These are phyloP conservation scores for Phyllopteryx taeniolatus DNA, from an alignment of 2,113 vertebrate species.

Conservation along the genomic window DNA sequence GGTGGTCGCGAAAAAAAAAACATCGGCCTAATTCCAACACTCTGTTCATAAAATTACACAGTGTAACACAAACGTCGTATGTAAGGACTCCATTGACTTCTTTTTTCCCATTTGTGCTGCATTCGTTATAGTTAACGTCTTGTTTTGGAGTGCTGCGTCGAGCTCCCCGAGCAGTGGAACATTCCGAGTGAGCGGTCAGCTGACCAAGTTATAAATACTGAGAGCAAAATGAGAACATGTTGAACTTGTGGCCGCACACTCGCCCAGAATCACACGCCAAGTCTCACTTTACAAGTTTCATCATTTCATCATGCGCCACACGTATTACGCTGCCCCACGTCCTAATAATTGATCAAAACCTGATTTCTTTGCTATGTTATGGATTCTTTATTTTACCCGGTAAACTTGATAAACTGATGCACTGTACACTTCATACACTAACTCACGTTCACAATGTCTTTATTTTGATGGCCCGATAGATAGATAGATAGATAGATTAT, in stretches of 20 bases:
- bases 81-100: accelerated
- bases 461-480: too few species aligned
- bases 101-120: neutral
- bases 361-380: neutral
- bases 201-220: constrained; percentile 65
- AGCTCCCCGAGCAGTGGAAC: constrained; percentile 19
- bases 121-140: neutral
- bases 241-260: constrained; percentile 18
- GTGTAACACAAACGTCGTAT: accelerated
- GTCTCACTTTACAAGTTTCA: neutral
- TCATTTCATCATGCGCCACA: neutral
- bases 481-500: too few species aligned
- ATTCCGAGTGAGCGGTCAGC: constrained; percentile 62
- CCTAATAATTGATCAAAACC: neutral
- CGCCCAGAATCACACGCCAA: neutral
- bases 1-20: neutral
- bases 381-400: neutral
- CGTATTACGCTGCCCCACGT: neutral
- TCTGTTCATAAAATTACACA: accelerated
- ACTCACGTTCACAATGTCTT: neutral
- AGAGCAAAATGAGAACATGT: constrained; percentile 45
- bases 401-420: neutral
- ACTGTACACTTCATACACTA: neutral
- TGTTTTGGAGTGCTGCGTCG: neutral
- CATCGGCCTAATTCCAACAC: accelerated